Base-by-base conservation (phyloP, 2,888 invertebrate genomes). In the Megamerina dolium region DNA sequence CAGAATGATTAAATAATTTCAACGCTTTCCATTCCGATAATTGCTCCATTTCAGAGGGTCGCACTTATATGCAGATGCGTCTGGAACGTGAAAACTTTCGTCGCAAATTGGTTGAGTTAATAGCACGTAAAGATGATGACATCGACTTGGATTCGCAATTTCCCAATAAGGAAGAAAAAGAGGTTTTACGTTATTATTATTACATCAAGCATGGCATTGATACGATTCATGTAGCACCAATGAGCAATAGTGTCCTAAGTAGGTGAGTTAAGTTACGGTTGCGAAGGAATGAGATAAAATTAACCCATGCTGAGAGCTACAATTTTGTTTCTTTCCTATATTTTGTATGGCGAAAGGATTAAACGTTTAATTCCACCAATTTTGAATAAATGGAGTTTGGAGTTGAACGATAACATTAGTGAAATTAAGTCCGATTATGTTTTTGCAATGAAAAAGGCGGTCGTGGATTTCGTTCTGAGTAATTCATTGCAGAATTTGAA, bases 201-300 rank as follows among this genome's bases (percentile, higher is more conserved):
- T 95, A 92, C 61, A 81, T 94, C 36, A 83, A 85, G 58, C 85
- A 91, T 66, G 94, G 93, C 1, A 85, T 94, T 33, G 92, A 92
- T 63, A 91, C 91, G 3, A 82, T 85, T 50, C 86, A 92, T 63
- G 88, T 94, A 1, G 86, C 91, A 1, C 85, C 91, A 2, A 77
- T 94, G 63, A 87, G 87, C 60, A 77, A 79, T 43, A 76, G 77
- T 57, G 81, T 88, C 61, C 74, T 93, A 45, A 74, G 78, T 32
- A 75, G 75, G 83, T 82, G 54, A 20, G 46, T n/a, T 8, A 36
- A 13, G 19, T 31, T 26, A 27, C n/a, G 34, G 30, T 29, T 29
- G 16, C 13, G 29, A 26, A 30, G 13, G 16, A 12, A 27, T 41
- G 37, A 3, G n/a, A 30, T 23, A 19, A 12, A 14, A 12, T 27